phyloP scores from a whole-genome alignment of 2,797 vertebrate species.

The Lutjanus argentimaculatus region DNA sequence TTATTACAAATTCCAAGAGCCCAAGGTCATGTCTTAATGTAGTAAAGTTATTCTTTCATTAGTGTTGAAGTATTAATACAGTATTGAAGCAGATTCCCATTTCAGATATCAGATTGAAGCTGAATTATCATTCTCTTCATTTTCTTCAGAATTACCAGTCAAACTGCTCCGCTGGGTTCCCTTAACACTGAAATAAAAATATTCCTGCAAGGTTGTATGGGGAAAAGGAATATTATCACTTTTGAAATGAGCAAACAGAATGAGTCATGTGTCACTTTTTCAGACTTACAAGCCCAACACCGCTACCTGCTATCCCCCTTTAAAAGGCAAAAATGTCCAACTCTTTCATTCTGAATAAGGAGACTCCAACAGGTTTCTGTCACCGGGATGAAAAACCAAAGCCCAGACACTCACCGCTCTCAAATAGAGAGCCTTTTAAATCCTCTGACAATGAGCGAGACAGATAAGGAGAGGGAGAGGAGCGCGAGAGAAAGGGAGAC shows the following conservation, averaged over 20 bases:
- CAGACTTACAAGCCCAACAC: slow-evolving; percentile 48
- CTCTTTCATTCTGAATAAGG: slow-evolving; percentile 72
- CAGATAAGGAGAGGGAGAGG: slow-evolving; percentile 67
- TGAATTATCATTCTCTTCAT: slow-evolving; percentile 30
- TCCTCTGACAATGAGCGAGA: slow-evolving; percentile 76
- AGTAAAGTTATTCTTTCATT: slow-evolving; percentile 15
- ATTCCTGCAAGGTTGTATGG: slow-evolving; percentile 19
- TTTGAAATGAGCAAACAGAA: slow-evolving; percentile 59
- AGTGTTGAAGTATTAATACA: neutral
- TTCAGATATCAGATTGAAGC: slow-evolving; percentile 18
- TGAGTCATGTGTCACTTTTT: slow-evolving; percentile 58
- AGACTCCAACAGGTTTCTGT: slow-evolving; percentile 78
- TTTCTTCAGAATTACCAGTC: slow-evolving; percentile 34
- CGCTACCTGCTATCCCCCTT: slow-evolving; percentile 43
- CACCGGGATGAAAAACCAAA: slow-evolving; percentile 78
- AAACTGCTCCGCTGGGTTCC: slow-evolving; percentile 8
- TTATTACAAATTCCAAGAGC: neutral
- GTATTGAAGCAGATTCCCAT: neutral
- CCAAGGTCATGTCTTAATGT: neutral
- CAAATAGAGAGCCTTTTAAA: slow-evolving; percentile 79
- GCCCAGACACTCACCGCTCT: slow-evolving; percentile 71
- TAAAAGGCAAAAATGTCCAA: slow-evolving; percentile 58
- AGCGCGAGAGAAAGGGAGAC: slow-evolving; percentile 41
- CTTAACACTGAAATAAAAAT: slow-evolving; percentile 42
- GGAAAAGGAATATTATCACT: slow-evolving; percentile 45